These are phyloP conservation scores for Lerista edwardsae DNA, from an alignment of 2,797 vertebrate species.

Conservation along the genomic window DNA sequence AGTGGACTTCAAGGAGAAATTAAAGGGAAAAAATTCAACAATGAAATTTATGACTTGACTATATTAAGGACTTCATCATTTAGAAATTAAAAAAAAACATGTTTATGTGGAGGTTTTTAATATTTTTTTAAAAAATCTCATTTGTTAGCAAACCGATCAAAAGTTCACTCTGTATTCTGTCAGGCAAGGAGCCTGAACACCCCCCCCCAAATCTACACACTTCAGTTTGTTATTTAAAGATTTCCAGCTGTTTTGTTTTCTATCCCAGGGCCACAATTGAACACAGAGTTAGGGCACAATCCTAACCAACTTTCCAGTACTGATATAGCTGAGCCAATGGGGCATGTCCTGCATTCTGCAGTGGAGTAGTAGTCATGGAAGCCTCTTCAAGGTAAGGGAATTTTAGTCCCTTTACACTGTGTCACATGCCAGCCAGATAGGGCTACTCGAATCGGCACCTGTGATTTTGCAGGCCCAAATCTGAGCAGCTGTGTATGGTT, in stretches of 20 bases:
- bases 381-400: too few species aligned
- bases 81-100: not conserved
- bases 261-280: not conserved
- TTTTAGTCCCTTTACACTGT: too few species aligned
- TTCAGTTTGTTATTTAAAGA: too few species aligned
- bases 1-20: conserved; percentile 31
- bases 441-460: too few species aligned
- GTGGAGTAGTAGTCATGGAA: too few species aligned
- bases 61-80: not conserved
- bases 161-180: conserved; percentile 4
- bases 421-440: too few species aligned
- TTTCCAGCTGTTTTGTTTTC: not conserved
- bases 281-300: too few species aligned
- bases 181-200: not conserved
- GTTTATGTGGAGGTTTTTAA: not conserved
- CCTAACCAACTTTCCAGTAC: too few species aligned
- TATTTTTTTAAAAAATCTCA: not conserved
- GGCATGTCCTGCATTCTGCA: too few species aligned
- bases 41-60: not conserved
- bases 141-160: not conserved
- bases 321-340: too few species aligned
- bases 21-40: not conserved
- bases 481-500: too few species aligned
- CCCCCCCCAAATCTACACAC: accelerated
- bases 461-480: too few species aligned